Evolutionary conservation across 2,888 invertebrate species (phyloP), one percentile per base, ranked within the genome.

Genomic region (Nephrocerus scutellatus): DNA sequence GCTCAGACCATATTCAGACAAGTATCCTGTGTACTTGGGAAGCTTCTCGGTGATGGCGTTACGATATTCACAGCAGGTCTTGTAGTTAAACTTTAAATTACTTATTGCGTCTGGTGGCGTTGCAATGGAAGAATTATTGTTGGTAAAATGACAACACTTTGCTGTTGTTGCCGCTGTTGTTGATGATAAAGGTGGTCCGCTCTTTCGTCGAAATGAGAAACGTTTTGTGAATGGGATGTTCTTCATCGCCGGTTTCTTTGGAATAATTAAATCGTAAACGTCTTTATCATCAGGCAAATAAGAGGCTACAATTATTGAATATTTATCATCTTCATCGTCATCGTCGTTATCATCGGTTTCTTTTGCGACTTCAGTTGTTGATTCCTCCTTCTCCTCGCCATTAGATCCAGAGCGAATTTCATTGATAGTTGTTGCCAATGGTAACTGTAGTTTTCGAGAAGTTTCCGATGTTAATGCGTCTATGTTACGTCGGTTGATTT

Each of bases 1-100:
- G 30, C 66, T 73, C 26, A 75, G 51, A 0, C 75, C 75, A 47
- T 75, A 75, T 53, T 74, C 74, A 1, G 75, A 74, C 42, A 70
- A 57, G 39, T 68, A 67, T 4, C 75, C 75, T 2, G 70, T 70
- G 42, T 75, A 74, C 23, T 64, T 60, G 4, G 75, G 74, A 19
- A 75, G 50, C 44, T 68, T 70, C 28, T 60, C 58, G 51, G 63
- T 63, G 24, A 59, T 49, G 6, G 61, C 52, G 25, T 62, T 46
- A 16, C 68, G 68, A 43, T 68, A 66, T 47, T 72, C 70, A 40
- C 68, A 68, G 44, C 68, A 68, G n/a, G 57, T 60, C 35, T 63
- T 65, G 32, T 66, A 66, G 43, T 60, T 65, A 25, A 68, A 48
- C 30, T 63, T 64, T 6, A 68, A 42, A 30, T n/a, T n/a, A n/a